Evolutionary conservation across 2,113 vertebrate genomes (phyloP).

Genomic region (Hydropotes inermis): DNA sequence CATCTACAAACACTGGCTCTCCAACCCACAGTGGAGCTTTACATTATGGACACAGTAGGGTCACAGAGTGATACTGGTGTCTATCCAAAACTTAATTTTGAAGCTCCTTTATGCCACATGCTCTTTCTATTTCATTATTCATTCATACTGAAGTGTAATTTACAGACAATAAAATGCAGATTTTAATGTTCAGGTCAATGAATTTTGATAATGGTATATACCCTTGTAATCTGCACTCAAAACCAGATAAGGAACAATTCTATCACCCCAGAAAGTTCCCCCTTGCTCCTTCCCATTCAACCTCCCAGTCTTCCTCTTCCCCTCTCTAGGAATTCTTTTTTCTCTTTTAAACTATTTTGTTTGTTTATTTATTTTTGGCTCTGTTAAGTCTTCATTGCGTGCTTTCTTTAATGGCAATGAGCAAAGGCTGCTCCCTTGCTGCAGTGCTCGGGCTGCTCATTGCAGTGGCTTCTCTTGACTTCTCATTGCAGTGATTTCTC

Average conservation of each 20-base stretch:
- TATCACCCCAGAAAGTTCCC: neutral
- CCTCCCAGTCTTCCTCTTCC: neutral
- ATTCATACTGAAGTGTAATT: neutral
- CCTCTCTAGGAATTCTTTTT: neutral
- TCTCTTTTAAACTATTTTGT: neutral
- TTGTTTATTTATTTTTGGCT: neutral
- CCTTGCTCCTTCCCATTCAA: neutral
- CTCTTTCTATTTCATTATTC: neutral
- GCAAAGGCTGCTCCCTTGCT: neutral
- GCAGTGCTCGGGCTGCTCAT: neutral
- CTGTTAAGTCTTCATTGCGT: accelerated
- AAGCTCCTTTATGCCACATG: neutral
- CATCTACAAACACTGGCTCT: neutral
- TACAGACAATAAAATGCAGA: neutral
- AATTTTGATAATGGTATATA: neutral
- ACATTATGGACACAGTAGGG: neutral
- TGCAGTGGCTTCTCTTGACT: neutral
- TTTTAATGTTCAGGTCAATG: neutral
- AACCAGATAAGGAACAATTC: neutral
- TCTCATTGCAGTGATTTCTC: neutral
- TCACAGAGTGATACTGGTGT: neutral
- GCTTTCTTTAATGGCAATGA: neutral
- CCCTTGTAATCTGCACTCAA: neutral
- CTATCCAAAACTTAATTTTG: neutral
- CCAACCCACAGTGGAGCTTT: neutral